A percentile compares a stretch with the other conserved stretches of the same genome.
Evolutionary conservation across 2,113 vertebrate species (phyloP).

Genomic region (Nibea albiflora): DNA sequence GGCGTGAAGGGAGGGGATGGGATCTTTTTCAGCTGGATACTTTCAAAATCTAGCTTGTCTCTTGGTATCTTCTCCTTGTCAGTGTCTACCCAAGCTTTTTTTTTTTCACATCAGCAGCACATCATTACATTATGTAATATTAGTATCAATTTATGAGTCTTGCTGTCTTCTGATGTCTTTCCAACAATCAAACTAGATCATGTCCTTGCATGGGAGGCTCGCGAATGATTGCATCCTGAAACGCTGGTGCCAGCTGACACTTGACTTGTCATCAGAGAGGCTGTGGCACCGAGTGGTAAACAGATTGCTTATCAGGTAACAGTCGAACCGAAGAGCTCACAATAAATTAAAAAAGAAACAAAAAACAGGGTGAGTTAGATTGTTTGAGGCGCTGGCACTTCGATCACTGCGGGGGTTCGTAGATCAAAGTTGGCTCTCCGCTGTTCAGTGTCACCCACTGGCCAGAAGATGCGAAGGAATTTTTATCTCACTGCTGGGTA

Average conservation of each 20-base stretch:
- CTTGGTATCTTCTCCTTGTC: no score
- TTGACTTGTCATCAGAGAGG: background rate
- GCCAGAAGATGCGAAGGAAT: constrained; percentile 7
- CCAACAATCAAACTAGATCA: background rate
- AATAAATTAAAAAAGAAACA: no score
- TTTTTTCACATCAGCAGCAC: no score
- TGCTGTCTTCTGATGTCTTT: no score
- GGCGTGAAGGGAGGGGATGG: no score
- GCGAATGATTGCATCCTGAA: background rate
- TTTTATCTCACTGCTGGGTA: background rate
- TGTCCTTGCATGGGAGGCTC: background rate
- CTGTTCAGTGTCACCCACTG: background rate
- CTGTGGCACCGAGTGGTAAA: constrained; percentile 13
- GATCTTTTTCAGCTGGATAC: no score
- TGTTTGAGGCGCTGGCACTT: constrained; percentile 25
- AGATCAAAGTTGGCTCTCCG: constrained; percentile 12
- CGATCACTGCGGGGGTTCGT: background rate
- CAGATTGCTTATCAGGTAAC: constrained; percentile 1
- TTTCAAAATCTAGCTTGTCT: no score
- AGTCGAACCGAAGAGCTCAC: background rate
- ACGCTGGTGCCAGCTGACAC: background rate
- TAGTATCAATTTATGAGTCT: no score
- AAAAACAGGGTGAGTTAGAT: constrained; percentile 14
- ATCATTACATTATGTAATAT: no score
- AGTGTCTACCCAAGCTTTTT: no score